phyloP scores from a whole-genome alignment of 2,113 vertebrate species.

The Rhagologus leucostigma region DNA sequence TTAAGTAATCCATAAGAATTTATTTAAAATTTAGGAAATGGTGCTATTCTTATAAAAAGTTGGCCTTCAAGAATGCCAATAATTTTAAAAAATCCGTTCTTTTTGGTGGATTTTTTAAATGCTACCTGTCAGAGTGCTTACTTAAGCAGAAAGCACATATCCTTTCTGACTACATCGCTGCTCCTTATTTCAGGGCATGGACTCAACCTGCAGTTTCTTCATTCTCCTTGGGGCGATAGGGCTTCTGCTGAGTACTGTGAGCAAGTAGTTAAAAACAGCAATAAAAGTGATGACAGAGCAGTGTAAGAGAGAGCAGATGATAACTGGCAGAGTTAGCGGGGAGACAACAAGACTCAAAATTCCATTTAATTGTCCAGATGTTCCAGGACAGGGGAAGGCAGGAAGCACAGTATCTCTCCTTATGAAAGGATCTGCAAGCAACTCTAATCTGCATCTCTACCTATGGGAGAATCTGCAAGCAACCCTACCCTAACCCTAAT shows the following conservation, averaged over 20 bases:
- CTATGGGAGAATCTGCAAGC: not conserved
- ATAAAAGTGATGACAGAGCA: not conserved
- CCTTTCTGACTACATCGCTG: not conserved
- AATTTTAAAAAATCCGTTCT: rapidly evolving
- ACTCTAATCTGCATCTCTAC: not conserved
- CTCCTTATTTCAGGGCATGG: not conserved
- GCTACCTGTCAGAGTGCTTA: not conserved
- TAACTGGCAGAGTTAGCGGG: not conserved
- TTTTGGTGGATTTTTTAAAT: not conserved
- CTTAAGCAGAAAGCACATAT: not conserved
- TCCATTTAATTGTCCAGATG: not conserved
- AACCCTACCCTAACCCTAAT: not conserved
- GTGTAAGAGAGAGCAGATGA: not conserved
- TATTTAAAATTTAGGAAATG: conserved; percentile 63
- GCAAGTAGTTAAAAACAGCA: not conserved
- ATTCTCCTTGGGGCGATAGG: not conserved
- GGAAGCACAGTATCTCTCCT: not conserved
- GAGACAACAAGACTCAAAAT: not conserved
- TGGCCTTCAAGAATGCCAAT: not conserved
- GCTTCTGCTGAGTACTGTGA: not conserved
- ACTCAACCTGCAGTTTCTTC: not conserved
- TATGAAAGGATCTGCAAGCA: not conserved
- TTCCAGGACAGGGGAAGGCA: not conserved
- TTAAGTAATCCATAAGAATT: conserved; percentile 59
- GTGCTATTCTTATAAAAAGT: not conserved